phyloP scores from a whole-genome alignment of 2,888 invertebrate genomes.

The Rhabditophanes sp. region DNA sequence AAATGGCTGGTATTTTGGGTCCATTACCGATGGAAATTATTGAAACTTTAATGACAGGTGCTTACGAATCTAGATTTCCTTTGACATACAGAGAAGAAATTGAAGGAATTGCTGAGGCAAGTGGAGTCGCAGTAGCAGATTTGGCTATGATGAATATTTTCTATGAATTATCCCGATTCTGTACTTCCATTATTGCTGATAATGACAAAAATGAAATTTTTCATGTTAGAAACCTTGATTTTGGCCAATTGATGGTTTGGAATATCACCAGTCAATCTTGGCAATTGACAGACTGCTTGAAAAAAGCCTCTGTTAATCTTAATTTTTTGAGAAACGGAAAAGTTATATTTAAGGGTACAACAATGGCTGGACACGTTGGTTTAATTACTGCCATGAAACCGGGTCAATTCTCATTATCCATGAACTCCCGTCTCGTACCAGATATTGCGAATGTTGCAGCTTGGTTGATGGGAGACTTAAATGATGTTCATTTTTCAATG shows the following conservation, averaged over 20 bases:
- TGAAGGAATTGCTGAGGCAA: constrained; percentile 25
- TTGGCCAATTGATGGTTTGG: constrained; percentile 24
- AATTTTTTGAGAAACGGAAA: constrained; percentile 22
- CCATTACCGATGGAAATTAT: constrained; percentile 17
- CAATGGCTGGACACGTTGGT: constrained; percentile 30
- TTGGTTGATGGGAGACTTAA: constrained; percentile 19
- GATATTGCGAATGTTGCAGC: constrained; percentile 17
- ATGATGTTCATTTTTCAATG: constrained; percentile 23
- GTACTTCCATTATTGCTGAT: constrained; percentile 29
- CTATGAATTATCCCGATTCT: constrained; percentile 31
- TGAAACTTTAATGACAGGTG: constrained; percentile 16
- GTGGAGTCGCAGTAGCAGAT: constrained; percentile 22
- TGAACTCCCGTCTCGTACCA: constrained; percentile 25
- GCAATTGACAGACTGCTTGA: constrained; percentile 23
- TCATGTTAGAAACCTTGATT: constrained; percentile 23
- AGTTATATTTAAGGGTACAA: constrained; percentile 27
- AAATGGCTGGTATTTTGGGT: constrained; percentile 5
- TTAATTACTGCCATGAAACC: constrained; percentile 29
- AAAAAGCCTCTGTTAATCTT: constrained; percentile 20
- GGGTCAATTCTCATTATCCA: constrained; percentile 21
- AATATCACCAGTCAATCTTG: constrained; percentile 20
- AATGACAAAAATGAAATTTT: constrained; percentile 10
- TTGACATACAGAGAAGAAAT: constrained; percentile 23
- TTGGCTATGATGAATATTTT: constrained; percentile 28
- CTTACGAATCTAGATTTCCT: constrained; percentile 21